A percentile compares a stretch with the other conserved stretches of the same genome.
phyloP scores from a whole-genome alignment of 2,113 vertebrate genomes.

The Melanerpes aurifrons region DNA sequence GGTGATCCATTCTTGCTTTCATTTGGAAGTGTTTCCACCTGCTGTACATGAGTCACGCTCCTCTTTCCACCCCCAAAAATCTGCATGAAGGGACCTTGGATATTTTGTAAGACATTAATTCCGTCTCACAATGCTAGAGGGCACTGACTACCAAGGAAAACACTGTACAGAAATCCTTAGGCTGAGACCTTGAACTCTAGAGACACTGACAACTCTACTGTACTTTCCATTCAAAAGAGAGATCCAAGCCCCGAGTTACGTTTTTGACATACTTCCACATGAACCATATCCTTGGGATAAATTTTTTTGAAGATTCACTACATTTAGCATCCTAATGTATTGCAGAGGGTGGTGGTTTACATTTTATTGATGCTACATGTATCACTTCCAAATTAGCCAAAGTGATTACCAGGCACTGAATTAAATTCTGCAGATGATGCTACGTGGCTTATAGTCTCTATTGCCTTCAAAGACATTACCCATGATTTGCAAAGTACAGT shows the following conservation, averaged over 20 bases:
- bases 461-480: conserved; percentile 15
- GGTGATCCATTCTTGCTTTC: neutral
- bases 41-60: neutral
- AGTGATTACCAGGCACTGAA: neutral
- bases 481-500: conserved; percentile 18
- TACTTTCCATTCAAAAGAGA: neutral
- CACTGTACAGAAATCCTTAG: neutral
- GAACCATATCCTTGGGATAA: neutral
- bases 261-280: neutral
- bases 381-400: conserved; percentile 15
- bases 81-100: neutral
- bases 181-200: neutral
- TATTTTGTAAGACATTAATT: neutral
- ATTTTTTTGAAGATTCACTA: neutral
- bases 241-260: neutral
- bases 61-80: neutral
- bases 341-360: conserved; percentile 5
- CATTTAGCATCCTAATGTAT: conserved; percentile 8
- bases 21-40: neutral
- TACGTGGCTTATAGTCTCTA: neutral
- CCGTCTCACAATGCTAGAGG: neutral
- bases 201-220: neutral
- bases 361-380: neutral
- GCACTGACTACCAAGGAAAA: neutral
- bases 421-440: conserved; percentile 6